Evolutionary conservation across 1,140 invertebrate species (phyloP).

Genomic region (Trialeurodes vaporariorum): DNA sequence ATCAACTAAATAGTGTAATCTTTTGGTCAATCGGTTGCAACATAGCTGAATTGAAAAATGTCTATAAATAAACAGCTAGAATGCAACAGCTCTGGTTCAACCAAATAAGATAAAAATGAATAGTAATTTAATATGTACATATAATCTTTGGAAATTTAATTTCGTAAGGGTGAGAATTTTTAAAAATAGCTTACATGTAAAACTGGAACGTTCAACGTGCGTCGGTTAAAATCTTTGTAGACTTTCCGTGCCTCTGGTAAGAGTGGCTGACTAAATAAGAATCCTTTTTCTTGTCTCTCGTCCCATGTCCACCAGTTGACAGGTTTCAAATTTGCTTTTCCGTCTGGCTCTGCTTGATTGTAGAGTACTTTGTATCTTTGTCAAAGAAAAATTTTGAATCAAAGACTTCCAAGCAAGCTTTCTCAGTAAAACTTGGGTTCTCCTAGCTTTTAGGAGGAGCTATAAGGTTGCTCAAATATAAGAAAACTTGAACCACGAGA

Average conservation of each 20-base stretch:
- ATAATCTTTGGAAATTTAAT: not conserved
- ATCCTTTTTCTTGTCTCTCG: conserved; percentile 37
- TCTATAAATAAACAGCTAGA: conserved; percentile 1
- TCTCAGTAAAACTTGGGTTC: too few species aligned
- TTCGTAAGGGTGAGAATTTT: not conserved
- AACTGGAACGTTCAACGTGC: conserved; percentile 48
- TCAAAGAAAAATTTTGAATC: too few species aligned
- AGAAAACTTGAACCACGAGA: too few species aligned
- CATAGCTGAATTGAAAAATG: not conserved
- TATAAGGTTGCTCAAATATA: too few species aligned
- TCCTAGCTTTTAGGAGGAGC: too few species aligned
- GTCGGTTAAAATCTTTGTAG: conserved; percentile 47
- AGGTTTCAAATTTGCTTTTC: conserved; percentile 39
- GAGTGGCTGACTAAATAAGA: conserved; percentile 47
- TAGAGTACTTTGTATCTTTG: conserved; percentile 51
- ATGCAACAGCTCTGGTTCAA: not conserved
- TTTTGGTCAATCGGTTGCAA: too few species aligned
- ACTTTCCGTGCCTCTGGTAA: conserved; percentile 43
- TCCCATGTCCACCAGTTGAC: conserved; percentile 60
- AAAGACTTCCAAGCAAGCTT: too few species aligned
- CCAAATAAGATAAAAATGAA: conserved; percentile 8
- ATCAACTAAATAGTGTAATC: too few species aligned
- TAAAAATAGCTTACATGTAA: conserved; percentile 42
- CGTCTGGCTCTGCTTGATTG: conserved; percentile 46
- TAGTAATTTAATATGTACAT: conserved; percentile 7